phyloP scores from a whole-genome alignment of 2,888 invertebrate species.

The Ormyrus pomaceus region DNA sequence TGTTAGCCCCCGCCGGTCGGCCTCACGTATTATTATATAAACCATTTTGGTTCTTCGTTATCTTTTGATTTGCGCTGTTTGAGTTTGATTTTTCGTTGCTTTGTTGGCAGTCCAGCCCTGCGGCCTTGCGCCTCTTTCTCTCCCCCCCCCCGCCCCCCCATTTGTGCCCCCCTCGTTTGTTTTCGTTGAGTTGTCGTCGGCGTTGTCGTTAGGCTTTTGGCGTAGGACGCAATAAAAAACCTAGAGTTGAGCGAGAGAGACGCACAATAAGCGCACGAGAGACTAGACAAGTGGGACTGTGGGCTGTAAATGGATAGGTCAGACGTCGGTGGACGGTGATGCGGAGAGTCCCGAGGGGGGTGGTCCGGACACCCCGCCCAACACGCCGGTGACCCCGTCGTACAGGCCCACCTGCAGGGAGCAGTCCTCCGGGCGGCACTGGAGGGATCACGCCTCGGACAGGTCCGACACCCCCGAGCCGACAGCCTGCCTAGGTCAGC shows the following conservation, averaged over 20 bases:
- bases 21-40: background rate
- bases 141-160: background rate
- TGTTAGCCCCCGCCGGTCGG: too few relatives aligned
- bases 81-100: background rate
- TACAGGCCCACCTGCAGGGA: constrained; percentile 67
- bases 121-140: background rate
- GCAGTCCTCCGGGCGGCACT: constrained; percentile 65
- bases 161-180: constrained; percentile 57
- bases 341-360: constrained; percentile 72
- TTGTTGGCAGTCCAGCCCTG: background rate
- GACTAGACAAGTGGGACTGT: constrained; percentile 70
- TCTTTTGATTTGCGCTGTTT: constrained; percentile 56
- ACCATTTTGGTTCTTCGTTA: constrained; percentile 31
- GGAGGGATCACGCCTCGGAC: constrained; percentile 66
- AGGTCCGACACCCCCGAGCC: constrained; percentile 60
- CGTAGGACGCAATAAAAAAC: constrained; percentile 70
- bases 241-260: constrained; percentile 56
- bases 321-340: constrained; percentile 74
- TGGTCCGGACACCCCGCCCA: constrained; percentile 74
- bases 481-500: constrained; percentile 71
- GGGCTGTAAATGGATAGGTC: constrained; percentile 75
- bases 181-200: constrained; percentile 71
- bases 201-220: constrained; percentile 74
- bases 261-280: constrained; percentile 61
- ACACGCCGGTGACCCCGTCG: constrained; percentile 74